These are phyloP conservation scores for Solen grandis DNA, from an alignment of 1,140 invertebrate genomes.

Conservation along the genomic window DNA sequence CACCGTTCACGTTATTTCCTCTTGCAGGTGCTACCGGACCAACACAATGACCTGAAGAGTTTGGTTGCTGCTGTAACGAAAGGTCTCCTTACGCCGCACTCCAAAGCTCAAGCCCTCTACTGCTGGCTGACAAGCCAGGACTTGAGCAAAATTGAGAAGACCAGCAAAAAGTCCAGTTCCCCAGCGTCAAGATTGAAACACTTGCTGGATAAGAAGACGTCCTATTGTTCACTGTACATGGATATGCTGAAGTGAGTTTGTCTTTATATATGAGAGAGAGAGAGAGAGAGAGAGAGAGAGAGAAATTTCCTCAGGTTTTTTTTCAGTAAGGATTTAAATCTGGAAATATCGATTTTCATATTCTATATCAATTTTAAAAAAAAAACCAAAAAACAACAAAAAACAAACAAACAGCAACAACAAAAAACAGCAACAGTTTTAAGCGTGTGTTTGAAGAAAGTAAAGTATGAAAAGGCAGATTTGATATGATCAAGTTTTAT, in stretches of 20 bases:
- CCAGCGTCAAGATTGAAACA: slow-evolving; percentile 65
- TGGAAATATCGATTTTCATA: too few relatives aligned
- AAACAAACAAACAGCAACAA: too few relatives aligned
- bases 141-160: slow-evolving; percentile 58
- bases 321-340: too few relatives aligned
- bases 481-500: too few relatives aligned
- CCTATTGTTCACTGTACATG: slow-evolving; percentile 65
- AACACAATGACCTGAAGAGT: slow-evolving; percentile 65
- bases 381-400: too few relatives aligned
- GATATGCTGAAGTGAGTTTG: slow-evolving; percentile 68
- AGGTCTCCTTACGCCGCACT: slow-evolving; percentile 60
- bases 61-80: slow-evolving; percentile 69
- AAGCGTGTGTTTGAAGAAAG: too few relatives aligned
- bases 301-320: too few relatives aligned
- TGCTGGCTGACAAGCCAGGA: slow-evolving; percentile 68
- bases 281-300: too few relatives aligned
- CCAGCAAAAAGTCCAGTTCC: slow-evolving; percentile 55
- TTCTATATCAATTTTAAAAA: too few relatives aligned
- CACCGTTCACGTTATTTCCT: not conserved
- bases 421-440: too few relatives aligned
- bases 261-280: too few relatives aligned
- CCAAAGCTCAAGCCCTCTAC: slow-evolving; percentile 70
- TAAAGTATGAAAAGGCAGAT: too few relatives aligned
- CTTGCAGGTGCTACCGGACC: slow-evolving; percentile 68
- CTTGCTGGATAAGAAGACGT: slow-evolving; percentile 64